A percentile compares a stretch with the other conserved stretches of the same genome.
phyloP scores from a whole-genome alignment of 1,140 invertebrate genomes.

The Heliconius hewitsoni region DNA sequence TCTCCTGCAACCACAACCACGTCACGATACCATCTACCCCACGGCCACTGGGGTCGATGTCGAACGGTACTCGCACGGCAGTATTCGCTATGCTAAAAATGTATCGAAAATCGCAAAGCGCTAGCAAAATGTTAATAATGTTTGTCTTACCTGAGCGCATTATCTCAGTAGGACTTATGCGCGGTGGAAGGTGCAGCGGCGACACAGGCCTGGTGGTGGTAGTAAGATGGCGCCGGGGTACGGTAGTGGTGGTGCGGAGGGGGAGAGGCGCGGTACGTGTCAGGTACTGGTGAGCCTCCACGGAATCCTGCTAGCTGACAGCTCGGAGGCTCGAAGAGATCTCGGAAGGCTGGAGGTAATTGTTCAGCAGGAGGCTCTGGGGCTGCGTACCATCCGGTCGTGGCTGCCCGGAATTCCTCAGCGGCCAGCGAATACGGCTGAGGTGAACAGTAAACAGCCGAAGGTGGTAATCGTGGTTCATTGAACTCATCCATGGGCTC shows the following conservation, averaged over 20 bases:
- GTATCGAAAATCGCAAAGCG: constrained; percentile 54
- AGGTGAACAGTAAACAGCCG: constrained; percentile 77
- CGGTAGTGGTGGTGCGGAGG: constrained; percentile 76
- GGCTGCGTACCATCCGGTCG: constrained; percentile 82
- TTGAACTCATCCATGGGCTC: constrained; percentile 73
- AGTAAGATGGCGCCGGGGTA: constrained; percentile 75
- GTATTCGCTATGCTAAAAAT: constrained; percentile 59
- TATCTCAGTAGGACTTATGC: constrained; percentile 76
- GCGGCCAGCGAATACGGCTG: constrained; percentile 80
- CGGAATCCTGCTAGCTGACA: constrained; percentile 83
- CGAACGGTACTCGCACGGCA: constrained; percentile 64
- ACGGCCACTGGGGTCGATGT: constrained; percentile 51
- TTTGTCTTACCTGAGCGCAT: constrained; percentile 62
- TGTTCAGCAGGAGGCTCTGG: constrained; percentile 81
- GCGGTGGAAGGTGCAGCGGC: constrained; percentile 69
- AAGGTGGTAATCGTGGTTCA: constrained; percentile 77
- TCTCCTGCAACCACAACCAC: constrained; percentile 78
- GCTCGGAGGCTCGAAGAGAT: constrained; percentile 79
- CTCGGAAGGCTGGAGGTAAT: constrained; percentile 66
- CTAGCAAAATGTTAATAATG: constrained; percentile 38
- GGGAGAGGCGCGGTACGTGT: constrained; percentile 77
- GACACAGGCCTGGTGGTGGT: constrained; percentile 81
- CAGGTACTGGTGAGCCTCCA: constrained; percentile 79
- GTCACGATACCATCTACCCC: constrained; percentile 66
- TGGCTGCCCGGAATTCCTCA: constrained; percentile 80